These are phyloP conservation scores for Hydractinia echinata DNA, from an alignment of 30 jellyfish, hydroid and myxozoan genomes.

Conservation along the genomic window DNA sequence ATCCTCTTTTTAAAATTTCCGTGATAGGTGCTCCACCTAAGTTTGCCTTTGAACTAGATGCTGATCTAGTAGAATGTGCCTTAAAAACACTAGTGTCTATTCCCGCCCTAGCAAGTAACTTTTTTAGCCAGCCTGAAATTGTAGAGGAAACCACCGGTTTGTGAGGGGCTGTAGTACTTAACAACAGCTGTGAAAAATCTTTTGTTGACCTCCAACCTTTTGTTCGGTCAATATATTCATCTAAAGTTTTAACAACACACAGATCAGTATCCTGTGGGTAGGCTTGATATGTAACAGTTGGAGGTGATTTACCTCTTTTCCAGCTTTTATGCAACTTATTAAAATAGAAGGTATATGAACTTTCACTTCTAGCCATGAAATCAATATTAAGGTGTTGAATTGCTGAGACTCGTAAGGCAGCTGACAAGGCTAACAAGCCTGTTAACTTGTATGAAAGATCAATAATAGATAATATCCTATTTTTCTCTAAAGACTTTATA, in stretches of 20 bases:
- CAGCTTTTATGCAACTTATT: background rate
- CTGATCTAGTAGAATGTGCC: conserved; percentile 34
- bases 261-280: background rate
- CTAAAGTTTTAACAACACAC: conserved; percentile 10
- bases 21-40: too few relatives aligned
- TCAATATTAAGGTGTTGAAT: background rate
- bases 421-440: conserved; percentile 9
- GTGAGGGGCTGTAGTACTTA: background rate
- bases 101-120: conserved; percentile 21
- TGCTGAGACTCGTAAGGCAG: background rate
- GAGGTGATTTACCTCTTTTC: conserved; percentile 6
- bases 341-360: conserved; percentile 1
- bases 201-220: too few relatives aligned
- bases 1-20: too few relatives aligned
- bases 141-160: conserved; percentile 21
- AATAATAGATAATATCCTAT: conserved; percentile 2
- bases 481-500: background rate
- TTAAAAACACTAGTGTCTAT: conserved; percentile 12
- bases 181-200: too few relatives aligned
- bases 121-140: conserved; percentile 30
- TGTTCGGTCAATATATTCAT: background rate
- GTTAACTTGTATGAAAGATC: conserved; percentile 8
- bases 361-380: conserved; percentile 15
- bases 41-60: conserved; percentile 17
- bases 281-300: conserved; percentile 3